These are phyloP conservation scores for Aramus guarauna DNA, from an alignment of 2,113 vertebrate species.

Conservation along the genomic window DNA sequence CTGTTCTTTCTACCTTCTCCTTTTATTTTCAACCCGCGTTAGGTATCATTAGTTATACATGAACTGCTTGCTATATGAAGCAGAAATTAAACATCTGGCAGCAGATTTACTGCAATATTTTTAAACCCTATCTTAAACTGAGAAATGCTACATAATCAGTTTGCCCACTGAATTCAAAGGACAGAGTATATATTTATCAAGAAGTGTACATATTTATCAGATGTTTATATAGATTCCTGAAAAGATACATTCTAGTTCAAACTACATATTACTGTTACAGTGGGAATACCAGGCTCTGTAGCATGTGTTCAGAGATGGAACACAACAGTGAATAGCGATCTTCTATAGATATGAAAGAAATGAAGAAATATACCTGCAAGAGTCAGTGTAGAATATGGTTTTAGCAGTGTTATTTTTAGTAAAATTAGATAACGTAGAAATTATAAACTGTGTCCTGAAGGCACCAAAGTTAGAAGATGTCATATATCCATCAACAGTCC, in stretches of 20 bases:
- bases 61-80: not conserved
- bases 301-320: not conserved
- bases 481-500: not conserved
- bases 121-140: not conserved
- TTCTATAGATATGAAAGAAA: not conserved
- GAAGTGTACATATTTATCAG: not conserved
- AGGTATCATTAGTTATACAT: not conserved
- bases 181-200: not conserved
- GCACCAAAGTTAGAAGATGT: not conserved
- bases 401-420: not conserved
- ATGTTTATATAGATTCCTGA: not conserved
- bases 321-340: not conserved
- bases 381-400: accelerated
- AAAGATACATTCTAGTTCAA: not conserved
- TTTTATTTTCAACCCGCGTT: not conserved
- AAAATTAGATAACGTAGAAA: not conserved
- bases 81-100: not conserved
- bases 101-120: not conserved
- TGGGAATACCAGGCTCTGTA: not conserved
- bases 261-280: not conserved
- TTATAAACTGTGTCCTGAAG: not conserved
- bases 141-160: not conserved
- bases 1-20: not conserved
- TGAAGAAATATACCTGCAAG: not conserved
- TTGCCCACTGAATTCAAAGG: not conserved